phyloP scores from a whole-genome alignment of 2,113 vertebrate species.

The Oostethus manadensis region DNA sequence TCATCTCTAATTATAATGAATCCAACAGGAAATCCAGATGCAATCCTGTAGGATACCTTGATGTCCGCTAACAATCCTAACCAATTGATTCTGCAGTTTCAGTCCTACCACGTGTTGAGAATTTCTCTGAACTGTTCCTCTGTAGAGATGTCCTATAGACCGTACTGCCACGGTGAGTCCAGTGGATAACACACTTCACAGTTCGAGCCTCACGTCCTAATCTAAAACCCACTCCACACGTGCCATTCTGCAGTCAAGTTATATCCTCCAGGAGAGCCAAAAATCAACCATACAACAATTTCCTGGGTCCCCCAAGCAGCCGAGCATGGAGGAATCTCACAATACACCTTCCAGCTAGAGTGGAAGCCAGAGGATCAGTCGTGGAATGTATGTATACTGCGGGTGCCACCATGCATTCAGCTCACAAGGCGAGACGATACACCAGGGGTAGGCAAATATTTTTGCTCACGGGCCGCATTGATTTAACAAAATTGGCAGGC shows the following conservation, averaged over 20 bases:
- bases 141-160: fast-evolving
- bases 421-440: neutral
- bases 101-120: fast-evolving
- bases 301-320: neutral
- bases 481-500: too few relatives aligned
- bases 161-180: conserved; percentile 37
- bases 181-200: neutral
- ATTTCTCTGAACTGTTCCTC: conserved; percentile 9
- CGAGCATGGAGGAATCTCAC: fast-evolving
- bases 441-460: too few relatives aligned
- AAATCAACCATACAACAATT: conserved; percentile 14
- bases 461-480: too few relatives aligned
- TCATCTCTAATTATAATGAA: too few relatives aligned
- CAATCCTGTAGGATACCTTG: too few relatives aligned
- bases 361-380: conserved; percentile 30
- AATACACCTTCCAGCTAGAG: fast-evolving
- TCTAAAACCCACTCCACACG: neutral
- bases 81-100: conserved; percentile 16
- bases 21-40: too few relatives aligned
- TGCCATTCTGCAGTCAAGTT: conserved; percentile 45
- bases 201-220: neutral
- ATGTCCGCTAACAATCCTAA: neutral
- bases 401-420: too few relatives aligned
- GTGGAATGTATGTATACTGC: conserved; percentile 42
- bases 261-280: conserved; percentile 17